Percentiles rank a stretch among this genome's conserved stretches.
These are phyloP conservation scores for Puntigrus tetrazona DNA, from an alignment of 2,113 vertebrate species.

Conservation along the genomic window DNA sequence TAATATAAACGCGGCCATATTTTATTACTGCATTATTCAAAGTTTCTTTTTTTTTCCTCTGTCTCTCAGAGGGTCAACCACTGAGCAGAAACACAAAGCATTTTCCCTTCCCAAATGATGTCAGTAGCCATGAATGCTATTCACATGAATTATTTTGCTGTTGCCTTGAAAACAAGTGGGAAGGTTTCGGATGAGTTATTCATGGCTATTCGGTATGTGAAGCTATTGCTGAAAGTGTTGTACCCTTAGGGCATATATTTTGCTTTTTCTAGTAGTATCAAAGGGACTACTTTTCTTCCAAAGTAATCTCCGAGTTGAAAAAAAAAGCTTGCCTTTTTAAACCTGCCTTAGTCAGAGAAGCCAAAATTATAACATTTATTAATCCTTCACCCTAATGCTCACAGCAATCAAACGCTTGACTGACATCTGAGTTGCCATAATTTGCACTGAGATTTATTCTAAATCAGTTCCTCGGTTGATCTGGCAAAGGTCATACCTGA, in stretches of 20 bases:
- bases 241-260: slow-evolving; percentile 10
- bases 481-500: slow-evolving; percentile 45
- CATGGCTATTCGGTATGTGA: slow-evolving; percentile 22
- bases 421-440: slow-evolving; percentile 37
- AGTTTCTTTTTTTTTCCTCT: background rate
- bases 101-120: slow-evolving; percentile 24
- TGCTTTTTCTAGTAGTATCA: slow-evolving; percentile 3
- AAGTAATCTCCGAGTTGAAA: background rate
- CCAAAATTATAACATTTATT: slow-evolving; percentile 29
- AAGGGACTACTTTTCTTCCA: slow-evolving; percentile 7
- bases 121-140: slow-evolving; percentile 2
- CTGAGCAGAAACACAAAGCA: slow-evolving; percentile 6
- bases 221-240: slow-evolving; percentile 3
- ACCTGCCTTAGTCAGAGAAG: slow-evolving; percentile 24
- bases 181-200: slow-evolving; percentile 26
- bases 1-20: slow-evolving; percentile 9
- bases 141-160: slow-evolving; percentile 26
- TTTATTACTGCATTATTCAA: slow-evolving; percentile 25
- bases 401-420: slow-evolving; percentile 44
- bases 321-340: background rate
- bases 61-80: background rate
- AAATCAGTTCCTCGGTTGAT: slow-evolving; percentile 28
- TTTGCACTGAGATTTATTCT: slow-evolving; percentile 39
- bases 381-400: slow-evolving; percentile 38
- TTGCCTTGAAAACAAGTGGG: slow-evolving; percentile 30